Base-by-base conservation (phyloP, 2,888 invertebrate species). In the Cremastinae sp. region DNA sequence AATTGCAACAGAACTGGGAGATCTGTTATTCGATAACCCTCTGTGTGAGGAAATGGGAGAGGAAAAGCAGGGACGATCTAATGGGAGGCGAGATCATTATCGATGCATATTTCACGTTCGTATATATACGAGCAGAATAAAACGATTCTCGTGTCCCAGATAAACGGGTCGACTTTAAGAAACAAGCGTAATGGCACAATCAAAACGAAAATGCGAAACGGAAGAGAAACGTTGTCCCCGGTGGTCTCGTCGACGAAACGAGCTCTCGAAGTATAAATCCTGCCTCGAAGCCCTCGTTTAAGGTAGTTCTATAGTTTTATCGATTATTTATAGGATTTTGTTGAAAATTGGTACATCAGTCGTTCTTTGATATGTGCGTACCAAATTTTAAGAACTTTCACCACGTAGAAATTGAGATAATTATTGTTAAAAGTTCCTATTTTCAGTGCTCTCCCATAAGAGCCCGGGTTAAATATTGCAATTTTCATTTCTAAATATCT, bases 161-260 rank as follows among this genome's bases (percentile, higher is more conserved):
- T 65, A 45, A 41, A 28, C 43, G n/a, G n/a, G 58, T 45, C 28
- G 20, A 16, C 43, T 36, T 49, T n/a, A n/a, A 16, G 45, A 20
- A 54, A 36, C 20, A 16, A 18, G 34, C 49, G 38, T 74, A 74
- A 69, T 58, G 49, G 34, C 41, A 20, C 45, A 66, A 49, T 74
- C 62, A 74, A 69, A 47, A 43, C 49, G 20, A 74, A 74, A 74
- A 74, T 62, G 58, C 18, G 20, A 64, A 59, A 36, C 43, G 56
- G 12, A 41, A 64, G 64, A 69, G 58, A 62, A 66, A 59, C 45
- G 49, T 49, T 47, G 41, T 36, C n/a, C 51, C 45, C 20, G 34
- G 47, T 43, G 28, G 65, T 54, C 54, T 36, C 59, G 34, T 36
- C 38, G 64, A 69, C 14, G 58, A 58, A 64, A 68, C 51, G 69